These are phyloP conservation scores for Hipparchia semele DNA, from an alignment of 2,888 invertebrate species.

Conservation along the genomic window DNA sequence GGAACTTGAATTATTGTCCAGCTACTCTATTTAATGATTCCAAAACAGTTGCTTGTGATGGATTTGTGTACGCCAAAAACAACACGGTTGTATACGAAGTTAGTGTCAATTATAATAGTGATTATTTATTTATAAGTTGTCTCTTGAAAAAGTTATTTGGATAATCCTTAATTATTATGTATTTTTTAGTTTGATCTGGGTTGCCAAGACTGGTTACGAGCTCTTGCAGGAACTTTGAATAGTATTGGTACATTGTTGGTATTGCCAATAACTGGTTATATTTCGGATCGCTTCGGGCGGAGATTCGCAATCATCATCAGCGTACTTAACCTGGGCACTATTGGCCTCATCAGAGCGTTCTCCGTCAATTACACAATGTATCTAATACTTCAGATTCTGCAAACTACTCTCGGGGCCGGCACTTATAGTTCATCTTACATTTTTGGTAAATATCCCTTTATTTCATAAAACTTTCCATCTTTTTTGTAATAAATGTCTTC, in stretches of 20 bases:
- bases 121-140: no score
- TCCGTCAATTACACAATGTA: slow-evolving; percentile 74
- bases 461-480: background rate
- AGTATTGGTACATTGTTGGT: slow-evolving; percentile 87
- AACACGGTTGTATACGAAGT: slow-evolving; percentile 71
- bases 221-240: slow-evolving; percentile 87
- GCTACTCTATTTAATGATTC: slow-evolving; percentile 52
- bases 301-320: slow-evolving; percentile 74
- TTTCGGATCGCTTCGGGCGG: slow-evolving; percentile 86
- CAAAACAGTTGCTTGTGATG: slow-evolving; percentile 51
- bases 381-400: slow-evolving; percentile 65
- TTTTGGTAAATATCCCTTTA: slow-evolving; percentile 45
- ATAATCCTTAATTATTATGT: slow-evolving; percentile 50
- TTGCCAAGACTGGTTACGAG: slow-evolving; percentile 87
- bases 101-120: slow-evolving; percentile 40
- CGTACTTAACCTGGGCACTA: slow-evolving; percentile 53
- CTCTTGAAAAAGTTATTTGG: background rate
- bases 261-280: slow-evolving; percentile 85
- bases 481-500: background rate
- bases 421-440: slow-evolving; percentile 66
- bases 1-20: slow-evolving; percentile 56
- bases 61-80: slow-evolving; percentile 59
- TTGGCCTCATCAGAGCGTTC: slow-evolving; percentile 76
- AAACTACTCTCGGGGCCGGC: slow-evolving; percentile 67
- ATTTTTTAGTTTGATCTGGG: slow-evolving; percentile 84